Evolutionary conservation across 2,113 vertebrate species (phyloP), one percentile per base, ranked within the genome.

Genomic region (Mus spicilegus): DNA sequence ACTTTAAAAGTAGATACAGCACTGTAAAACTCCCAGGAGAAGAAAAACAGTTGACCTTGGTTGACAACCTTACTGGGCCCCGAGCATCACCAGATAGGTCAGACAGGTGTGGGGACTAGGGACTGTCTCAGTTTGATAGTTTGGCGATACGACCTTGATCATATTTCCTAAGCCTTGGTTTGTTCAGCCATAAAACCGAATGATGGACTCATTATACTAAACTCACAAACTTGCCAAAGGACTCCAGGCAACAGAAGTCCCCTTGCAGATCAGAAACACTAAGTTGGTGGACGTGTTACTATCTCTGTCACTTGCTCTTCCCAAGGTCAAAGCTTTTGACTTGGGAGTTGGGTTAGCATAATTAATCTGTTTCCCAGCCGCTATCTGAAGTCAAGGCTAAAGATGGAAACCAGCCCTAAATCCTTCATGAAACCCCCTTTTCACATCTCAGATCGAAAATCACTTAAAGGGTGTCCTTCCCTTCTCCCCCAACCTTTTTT

Each of bases 281-380:
- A 86, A 63, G 28, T 49, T 9, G 16, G 46, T 69, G 28, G 78
- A 54, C 24, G 82, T 49, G 5, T 36, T 73, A 86, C n/a, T 46
- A 6, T 96, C 98, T 98, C 90, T 91, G 76, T 86, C 89, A 76
- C 73, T 20, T 0, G 33, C 89, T 54, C 92, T 8, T 85, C 92
- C 88, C 87, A 96, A 96, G 58, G 85, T 95, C 95, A 87, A 51
- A 92, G 33, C 9, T 92, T 72, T 96, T 97, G 92, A 88, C 81
- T 9, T 70, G 91, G 87, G 33, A 63, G 58, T 54, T 85, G 78
- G 78, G 76, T 72, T 73, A 75, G 95, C 63, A 58, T 1, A 33
- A 39, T 26, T 42, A 95, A 19, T 85, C 93, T 19, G 51, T 85
- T 54, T 70, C 89, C 61, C 30, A 36, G 24, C 49, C 76, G 90